Conservation (phyloP, 2,888 invertebrate species). For the Zele albiditarsus region DNA sequence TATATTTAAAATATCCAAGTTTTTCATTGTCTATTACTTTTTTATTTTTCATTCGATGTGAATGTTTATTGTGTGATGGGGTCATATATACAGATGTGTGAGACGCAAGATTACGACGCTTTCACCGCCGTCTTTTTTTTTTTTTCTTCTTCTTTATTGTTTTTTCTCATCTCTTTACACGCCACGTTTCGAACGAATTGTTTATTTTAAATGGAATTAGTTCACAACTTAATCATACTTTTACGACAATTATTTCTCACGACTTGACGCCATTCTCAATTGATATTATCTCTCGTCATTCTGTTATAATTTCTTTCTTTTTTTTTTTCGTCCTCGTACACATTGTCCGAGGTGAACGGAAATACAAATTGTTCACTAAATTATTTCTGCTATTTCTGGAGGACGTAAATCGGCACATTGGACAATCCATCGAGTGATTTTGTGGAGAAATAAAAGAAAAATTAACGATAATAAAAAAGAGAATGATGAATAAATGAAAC, state of each 20-base stretch:
- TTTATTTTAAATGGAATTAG: slow-evolving; percentile 18
- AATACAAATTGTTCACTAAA: slow-evolving; percentile 17
- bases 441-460: neutral
- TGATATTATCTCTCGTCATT: slow-evolving; percentile 6
- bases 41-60: neutral
- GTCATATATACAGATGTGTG: neutral
- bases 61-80: neutral
- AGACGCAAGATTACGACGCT: neutral
- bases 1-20: neutral
- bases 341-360: slow-evolving; percentile 21
- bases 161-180: neutral
- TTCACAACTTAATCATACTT: slow-evolving; percentile 33
- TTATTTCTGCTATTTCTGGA: slow-evolving; percentile 16
- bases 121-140: neutral
- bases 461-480: neutral
- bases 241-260: slow-evolving; percentile 38
- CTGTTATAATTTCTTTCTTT: neutral
- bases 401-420: neutral
- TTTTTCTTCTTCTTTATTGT: neutral
- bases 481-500: neutral
- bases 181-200: slow-evolving; percentile 6
- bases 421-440: neutral
- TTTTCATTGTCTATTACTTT: neutral
- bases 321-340: neutral
- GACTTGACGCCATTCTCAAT: slow-evolving; percentile 29